Conservation (phyloP, 2,113 vertebrate species). For the Kryptolebias marmoratus region DNA sequence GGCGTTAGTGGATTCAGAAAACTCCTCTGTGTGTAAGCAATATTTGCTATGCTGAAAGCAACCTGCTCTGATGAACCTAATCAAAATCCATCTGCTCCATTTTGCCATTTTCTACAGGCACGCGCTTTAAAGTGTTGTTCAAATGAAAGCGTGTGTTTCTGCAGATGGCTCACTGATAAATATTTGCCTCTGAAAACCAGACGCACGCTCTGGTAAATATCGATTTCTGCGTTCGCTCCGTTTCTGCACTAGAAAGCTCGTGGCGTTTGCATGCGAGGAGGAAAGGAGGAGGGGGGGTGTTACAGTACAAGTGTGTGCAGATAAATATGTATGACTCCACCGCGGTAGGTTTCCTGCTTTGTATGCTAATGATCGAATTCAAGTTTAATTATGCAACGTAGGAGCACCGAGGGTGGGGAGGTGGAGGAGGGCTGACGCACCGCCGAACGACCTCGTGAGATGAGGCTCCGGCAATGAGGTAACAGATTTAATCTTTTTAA, state of each 20-base stretch:
- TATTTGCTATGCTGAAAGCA: slow-evolving; percentile 62
- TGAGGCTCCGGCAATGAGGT: slow-evolving; percentile 33
- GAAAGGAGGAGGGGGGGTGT: slow-evolving; percentile 23
- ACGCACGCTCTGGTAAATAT: slow-evolving; percentile 31
- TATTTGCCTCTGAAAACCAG: slow-evolving; percentile 26
- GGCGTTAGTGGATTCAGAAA: slow-evolving; percentile 29
- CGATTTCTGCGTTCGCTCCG: slow-evolving; percentile 25
- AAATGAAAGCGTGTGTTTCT: slow-evolving; percentile 17
- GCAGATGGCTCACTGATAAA: slow-evolving; percentile 45
- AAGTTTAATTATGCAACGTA: slow-evolving; percentile 74
- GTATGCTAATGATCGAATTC: slow-evolving; percentile 78
- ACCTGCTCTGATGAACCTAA: slow-evolving; percentile 61
- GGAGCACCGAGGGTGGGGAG: slow-evolving; percentile 43
- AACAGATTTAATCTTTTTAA: slow-evolving; percentile 57
- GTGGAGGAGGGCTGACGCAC: slow-evolving; percentile 23
- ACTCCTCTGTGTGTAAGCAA: slow-evolving; percentile 60
- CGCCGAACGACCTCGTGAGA: slow-evolving; percentile 34
- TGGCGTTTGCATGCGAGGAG: slow-evolving; percentile 31
- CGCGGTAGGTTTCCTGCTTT: slow-evolving; percentile 72
- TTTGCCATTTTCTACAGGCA: slow-evolving; percentile 29
- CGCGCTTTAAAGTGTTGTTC: slow-evolving; percentile 16
- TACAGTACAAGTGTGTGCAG: slow-evolving; percentile 57
- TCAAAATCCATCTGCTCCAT: slow-evolving; percentile 66
- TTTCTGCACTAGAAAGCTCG: slow-evolving; percentile 33
- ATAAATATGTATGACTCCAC: slow-evolving; percentile 78